Evolutionary conservation across 30 jellyfish, hydroid and myxozoan species (phyloP).

Genomic region (Turritopsis dohrnii): DNA sequence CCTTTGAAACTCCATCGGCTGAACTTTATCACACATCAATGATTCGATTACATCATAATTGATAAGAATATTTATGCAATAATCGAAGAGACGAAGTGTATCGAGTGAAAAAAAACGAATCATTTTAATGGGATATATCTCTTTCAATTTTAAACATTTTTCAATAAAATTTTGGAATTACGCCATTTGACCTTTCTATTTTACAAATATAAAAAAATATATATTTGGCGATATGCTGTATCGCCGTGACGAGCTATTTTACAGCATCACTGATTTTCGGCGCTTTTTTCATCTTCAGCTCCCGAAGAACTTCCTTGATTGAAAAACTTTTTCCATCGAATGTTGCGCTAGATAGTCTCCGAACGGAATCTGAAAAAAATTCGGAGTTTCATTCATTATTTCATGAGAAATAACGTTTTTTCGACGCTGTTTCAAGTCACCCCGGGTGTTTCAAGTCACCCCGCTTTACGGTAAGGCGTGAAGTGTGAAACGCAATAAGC

Average conservation of each 20-base stretch:
- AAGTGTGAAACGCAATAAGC: too few relatives aligned
- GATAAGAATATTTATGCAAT: too few relatives aligned
- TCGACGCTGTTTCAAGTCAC: not conserved
- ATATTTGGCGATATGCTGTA: constrained; percentile 14
- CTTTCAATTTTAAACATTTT: not conserved
- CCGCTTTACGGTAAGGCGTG: too few relatives aligned
- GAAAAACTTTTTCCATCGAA: not conserved
- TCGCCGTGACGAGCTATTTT: constrained; percentile 31
- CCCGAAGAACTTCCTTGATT: not conserved
- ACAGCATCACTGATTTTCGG: constrained; percentile 46
- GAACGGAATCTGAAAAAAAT: not conserved
- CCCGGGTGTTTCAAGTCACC: too few relatives aligned
- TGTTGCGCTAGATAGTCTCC: not conserved
- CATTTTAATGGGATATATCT: too few relatives aligned
- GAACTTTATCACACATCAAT: too few relatives aligned
- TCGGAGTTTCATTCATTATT: not conserved
- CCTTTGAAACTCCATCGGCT: too few relatives aligned
- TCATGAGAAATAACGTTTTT: not conserved
- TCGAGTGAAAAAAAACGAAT: not conserved
- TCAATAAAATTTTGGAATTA: not conserved
- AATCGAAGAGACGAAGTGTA: too few relatives aligned
- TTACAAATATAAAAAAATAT: constrained; percentile 24
- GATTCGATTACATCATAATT: too few relatives aligned
- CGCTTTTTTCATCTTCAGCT: not conserved
- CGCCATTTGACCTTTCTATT: not conserved